A percentile compares a stretch with the other conserved stretches of the same genome.
Conservation (phyloP, 2,113 vertebrate species). For the Sinosuthora webbiana region DNA sequence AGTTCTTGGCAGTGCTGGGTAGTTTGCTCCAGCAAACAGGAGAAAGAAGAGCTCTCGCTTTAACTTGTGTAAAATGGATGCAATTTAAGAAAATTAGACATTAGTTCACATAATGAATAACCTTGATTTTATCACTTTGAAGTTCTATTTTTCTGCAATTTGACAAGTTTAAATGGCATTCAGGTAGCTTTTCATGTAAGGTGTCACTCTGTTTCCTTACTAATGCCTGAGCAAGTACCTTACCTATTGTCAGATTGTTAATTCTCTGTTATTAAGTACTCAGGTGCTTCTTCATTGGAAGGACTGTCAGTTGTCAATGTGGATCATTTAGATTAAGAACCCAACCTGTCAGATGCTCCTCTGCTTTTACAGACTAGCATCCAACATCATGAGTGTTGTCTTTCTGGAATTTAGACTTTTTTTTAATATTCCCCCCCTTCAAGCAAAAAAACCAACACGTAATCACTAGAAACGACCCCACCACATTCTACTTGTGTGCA, state of each 20-base stretch:
- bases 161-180: slow-evolving; percentile 71
- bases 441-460: not conserved
- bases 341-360: not conserved
- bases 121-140: slow-evolving; percentile 62
- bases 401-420: not conserved
- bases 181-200: slow-evolving; percentile 60
- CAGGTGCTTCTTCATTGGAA: slow-evolving; percentile 42
- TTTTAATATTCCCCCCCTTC: not conserved
- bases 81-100: slow-evolving; percentile 68
- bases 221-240: slow-evolving; percentile 66
- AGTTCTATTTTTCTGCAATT: slow-evolving; percentile 67
- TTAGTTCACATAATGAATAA: slow-evolving; percentile 62
- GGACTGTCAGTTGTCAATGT: slow-evolving; percentile 56
- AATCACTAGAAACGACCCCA: not conserved
- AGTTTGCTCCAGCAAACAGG: not conserved
- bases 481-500: not conserved
- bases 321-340: slow-evolving; percentile 18
- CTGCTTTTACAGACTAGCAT: not conserved
- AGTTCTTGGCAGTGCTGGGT: not conserved
- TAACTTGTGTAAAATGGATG: slow-evolving; percentile 59
- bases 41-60: slow-evolving; percentile 49
- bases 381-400: not conserved
- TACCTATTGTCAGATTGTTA: slow-evolving; percentile 64
- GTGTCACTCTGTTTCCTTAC: slow-evolving; percentile 73
- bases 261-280: slow-evolving; percentile 71